Evolutionary conservation across 2,797 vertebrate genomes (phyloP), one percentile per base, ranked within the genome.

Genomic region (Pelochelys cantorii): DNA sequence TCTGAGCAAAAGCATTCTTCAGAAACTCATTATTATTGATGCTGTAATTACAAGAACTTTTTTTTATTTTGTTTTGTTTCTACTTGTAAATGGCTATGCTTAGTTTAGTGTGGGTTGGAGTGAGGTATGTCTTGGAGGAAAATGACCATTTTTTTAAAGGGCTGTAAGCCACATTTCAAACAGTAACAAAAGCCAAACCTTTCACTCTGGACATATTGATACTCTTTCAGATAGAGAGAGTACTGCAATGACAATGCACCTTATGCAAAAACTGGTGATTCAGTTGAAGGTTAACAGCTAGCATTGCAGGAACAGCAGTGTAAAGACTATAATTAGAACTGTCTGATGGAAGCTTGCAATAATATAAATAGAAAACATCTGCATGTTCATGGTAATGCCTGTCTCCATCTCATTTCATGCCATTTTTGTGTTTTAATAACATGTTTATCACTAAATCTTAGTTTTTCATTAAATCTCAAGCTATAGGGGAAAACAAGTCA

Each of bases 281-380:
- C 93, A 93, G 84, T 84, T 89, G 95, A 96, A 98, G 93, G 95
- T 97, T 97, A 97, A 97, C 96, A 92, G 86, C 60, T 93, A 96
- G 82, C 88, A 89, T 82, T 94, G 88, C 82, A 92, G 87, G 85
- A 96, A 92, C 27, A 14, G 65, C 93, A 65, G 52, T 62, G 56
- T 57, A 82, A 84, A 95, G 80, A 23, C 82, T 96, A 6, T 94
- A 96, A 97, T 96, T 96, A 96, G 85, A 81, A 93, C 55, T 9
- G 57, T 90, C 93, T 97, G 86, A 91, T 96, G 93, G 93, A 93
- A 95, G 82, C 83, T 89, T 87, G 59, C 34, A 71, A 78, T 83
- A 75, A 90, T 22, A 90, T 52, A 84, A 95, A 94, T 93, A 94
- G 84, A 96, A 96, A 96, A 96, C 92, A 97, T 96, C 97, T 97